Evolutionary conservation across 2,797 vertebrate species (phyloP).

Genomic region (Rallus crepitans): DNA sequence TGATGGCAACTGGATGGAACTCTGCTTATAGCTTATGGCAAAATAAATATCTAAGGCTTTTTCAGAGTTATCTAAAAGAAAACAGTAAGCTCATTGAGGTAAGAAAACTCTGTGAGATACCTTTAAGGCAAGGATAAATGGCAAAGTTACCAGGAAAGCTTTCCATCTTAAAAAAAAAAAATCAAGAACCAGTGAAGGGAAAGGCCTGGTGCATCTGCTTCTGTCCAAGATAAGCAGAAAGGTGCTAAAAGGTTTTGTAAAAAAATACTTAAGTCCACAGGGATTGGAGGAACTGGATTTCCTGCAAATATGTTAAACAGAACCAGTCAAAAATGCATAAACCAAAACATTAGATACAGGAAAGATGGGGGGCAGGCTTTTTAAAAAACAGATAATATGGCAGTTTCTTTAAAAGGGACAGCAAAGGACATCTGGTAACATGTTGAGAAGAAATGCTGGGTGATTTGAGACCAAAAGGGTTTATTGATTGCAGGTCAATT

Average conservation of each 20-base stretch:
- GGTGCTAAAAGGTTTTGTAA: not conserved
- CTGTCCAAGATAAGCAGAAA: not conserved
- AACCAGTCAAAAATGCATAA: not conserved
- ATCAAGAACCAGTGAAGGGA: not conserved
- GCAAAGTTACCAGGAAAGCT: not conserved
- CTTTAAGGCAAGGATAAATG: not conserved
- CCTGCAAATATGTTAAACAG: not conserved
- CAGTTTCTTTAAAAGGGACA: constrained; percentile 11
- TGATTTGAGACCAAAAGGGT: constrained; percentile 4
- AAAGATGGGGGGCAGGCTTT: not conserved
- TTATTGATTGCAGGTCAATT: not conserved
- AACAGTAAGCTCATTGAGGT: not conserved
- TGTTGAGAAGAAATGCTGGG: not conserved
- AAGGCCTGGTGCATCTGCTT: not conserved
- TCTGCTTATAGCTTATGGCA: not conserved
- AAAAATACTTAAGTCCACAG: not conserved
- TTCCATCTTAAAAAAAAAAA: not conserved
- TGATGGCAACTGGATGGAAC: not conserved
- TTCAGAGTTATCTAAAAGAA: not conserved
- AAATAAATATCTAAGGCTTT: not conserved
- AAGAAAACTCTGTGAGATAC: not conserved
- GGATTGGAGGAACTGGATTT: not conserved
- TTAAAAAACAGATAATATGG: accelerated
- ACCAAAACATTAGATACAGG: not conserved
- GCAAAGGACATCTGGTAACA: not conserved